phyloP scores from a whole-genome alignment of 2,113 vertebrate genomes.

The Caloenas nicobarica region DNA sequence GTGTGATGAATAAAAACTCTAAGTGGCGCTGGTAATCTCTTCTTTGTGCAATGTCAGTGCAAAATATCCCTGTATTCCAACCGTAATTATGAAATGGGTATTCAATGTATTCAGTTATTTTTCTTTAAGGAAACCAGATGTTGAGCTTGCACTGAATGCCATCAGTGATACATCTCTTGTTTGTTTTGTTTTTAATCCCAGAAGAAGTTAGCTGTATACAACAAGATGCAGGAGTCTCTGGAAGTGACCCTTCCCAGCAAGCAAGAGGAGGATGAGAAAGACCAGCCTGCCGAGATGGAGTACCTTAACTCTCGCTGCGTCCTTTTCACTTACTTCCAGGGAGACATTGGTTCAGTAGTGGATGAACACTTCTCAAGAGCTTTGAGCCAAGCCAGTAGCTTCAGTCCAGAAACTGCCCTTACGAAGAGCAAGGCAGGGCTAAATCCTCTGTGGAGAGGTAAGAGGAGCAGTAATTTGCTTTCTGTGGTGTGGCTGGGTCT shows the following conservation, averaged over 20 bases:
- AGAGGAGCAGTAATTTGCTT: slow-evolving; percentile 38
- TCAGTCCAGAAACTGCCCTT: slow-evolving; percentile 81
- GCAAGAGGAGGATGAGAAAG: slow-evolving; percentile 83
- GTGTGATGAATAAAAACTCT: neutral
- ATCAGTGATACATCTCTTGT: slow-evolving; percentile 65
- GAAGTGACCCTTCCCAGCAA: slow-evolving; percentile 81
- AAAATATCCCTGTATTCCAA: neutral
- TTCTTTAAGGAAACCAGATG: slow-evolving; percentile 32
- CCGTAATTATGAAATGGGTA: neutral
- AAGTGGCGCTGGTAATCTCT: neutral
- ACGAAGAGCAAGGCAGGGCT: slow-evolving; percentile 83
- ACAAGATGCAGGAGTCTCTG: slow-evolving; percentile 94
- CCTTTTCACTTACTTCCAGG: slow-evolving; percentile 98
- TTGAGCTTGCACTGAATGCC: slow-evolving; percentile 33
- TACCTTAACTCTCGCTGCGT: slow-evolving; percentile 97
- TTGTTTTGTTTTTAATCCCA: slow-evolving; percentile 72
- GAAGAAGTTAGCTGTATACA: slow-evolving; percentile 89
- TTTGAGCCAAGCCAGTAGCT: slow-evolving; percentile 88
- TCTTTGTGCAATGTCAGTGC: neutral
- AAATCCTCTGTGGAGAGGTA: slow-evolving; percentile 89
- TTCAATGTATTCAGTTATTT: neutral
- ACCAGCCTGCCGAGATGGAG: slow-evolving; percentile 92
- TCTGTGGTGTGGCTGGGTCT: slow-evolving; percentile 11
- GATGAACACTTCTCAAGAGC: slow-evolving; percentile 98
- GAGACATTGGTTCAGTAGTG: slow-evolving; percentile 94